Evolutionary conservation across 1,140 invertebrate species (phyloP), one percentile per base, ranked within the genome.

Genomic region (Saccostrea echinata): DNA sequence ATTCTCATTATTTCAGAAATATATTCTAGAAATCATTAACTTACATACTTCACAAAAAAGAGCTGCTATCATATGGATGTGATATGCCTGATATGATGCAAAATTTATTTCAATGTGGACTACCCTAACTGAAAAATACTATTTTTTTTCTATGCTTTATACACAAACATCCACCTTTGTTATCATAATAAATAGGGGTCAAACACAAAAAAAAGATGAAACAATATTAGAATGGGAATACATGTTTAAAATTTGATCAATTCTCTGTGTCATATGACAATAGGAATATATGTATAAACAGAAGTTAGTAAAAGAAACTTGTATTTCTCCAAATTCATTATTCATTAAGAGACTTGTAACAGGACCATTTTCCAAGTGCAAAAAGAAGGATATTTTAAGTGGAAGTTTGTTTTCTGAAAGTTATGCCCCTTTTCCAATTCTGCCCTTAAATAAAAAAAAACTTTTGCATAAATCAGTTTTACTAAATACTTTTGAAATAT

Each of bases 81-180:
- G 43, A n/a, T 43, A 43, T 43, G 6, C 9, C 43, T 43, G 43
- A 43, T 43, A 43, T 43, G 43, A 43, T 43, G 43, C 43, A 43
- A 43, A n/a, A n/a, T n/a, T n/a, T n/a, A n/a, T n/a, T n/a, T n/a
- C n/a, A n/a, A n/a, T n/a, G n/a, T 43, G 43, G 9, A 43, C 43
- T 43, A 43, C 43, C 9, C 9, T 43, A 43, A 43, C 43, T 8
- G 9, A 43, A 43, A 9, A 43, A 43, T 43, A 43, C 43, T 43
- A 43, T 43, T 43, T 43, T n/a, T n/a, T n/a, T n/a, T 18, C 1
- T 8, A n/a, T n/a, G n/a, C n/a, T 61, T n/a, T 61, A n/a, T 61
- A 21, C 16, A 61, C 68, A 76, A 76, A 76, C 68, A 76, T 33
- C 68, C 68, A 76, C 27, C 30, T 33, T 30, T 30, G 68, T 76